phyloP scores from a whole-genome alignment of 2,888 invertebrate species.

The Himalopsyche anomala region DNA sequence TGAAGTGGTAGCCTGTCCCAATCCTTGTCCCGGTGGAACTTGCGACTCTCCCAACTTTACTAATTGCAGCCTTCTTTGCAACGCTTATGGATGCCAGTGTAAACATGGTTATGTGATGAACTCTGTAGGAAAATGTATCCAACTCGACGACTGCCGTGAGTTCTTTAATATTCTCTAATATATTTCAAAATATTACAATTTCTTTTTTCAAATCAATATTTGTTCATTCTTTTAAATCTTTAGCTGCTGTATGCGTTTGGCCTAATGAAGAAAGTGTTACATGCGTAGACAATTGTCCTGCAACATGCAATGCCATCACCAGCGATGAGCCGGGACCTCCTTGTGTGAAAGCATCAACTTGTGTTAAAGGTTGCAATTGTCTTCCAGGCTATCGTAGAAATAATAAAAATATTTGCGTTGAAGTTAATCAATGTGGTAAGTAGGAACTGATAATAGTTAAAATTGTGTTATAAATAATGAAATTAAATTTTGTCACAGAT shows the following conservation, averaged over 20 bases:
- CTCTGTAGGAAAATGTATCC: slow-evolving; percentile 48
- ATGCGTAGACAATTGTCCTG: too few relatives aligned
- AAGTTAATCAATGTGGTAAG: not conserved
- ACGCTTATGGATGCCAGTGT: slow-evolving; percentile 47
- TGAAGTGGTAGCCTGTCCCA: slow-evolving; percentile 57
- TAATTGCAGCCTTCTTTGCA: slow-evolving; percentile 43
- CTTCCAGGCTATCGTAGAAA: not conserved
- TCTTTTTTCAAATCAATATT: not conserved
- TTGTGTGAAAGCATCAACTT: not conserved
- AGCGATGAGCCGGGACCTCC: not conserved
- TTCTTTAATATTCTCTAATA: not conserved
- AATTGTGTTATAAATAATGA: too few relatives aligned
- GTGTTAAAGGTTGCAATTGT: not conserved
- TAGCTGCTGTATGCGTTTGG: too few relatives aligned
- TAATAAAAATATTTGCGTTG: slow-evolving; percentile 1
- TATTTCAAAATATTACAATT: not conserved
- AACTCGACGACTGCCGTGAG: not conserved
- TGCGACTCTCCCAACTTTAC: slow-evolving; percentile 51
- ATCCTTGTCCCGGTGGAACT: slow-evolving; percentile 60
- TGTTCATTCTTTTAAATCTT: not conserved
- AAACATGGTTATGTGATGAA: slow-evolving; percentile 48
- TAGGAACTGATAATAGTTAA: too few relatives aligned
- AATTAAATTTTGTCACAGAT: not conserved
- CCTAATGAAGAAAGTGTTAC: too few relatives aligned
- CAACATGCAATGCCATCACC: too few relatives aligned